Evolutionary conservation across 2,888 invertebrate genomes (phyloP), one percentile per base, ranked within the genome.

Genomic region (Phaonia tiefii): DNA sequence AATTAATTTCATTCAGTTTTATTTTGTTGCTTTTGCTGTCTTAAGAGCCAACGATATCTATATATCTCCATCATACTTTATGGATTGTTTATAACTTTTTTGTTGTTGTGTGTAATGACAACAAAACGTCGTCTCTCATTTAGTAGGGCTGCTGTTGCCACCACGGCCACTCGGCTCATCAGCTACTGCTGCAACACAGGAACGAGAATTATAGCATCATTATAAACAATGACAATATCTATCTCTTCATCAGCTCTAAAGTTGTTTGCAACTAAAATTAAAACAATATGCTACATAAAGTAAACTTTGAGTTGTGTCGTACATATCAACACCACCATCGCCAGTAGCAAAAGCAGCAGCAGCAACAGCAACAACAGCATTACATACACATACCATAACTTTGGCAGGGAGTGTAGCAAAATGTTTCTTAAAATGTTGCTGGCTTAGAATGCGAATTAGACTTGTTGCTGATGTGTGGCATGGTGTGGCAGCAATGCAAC

Each of bases 171-270:
- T 46, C 25, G 49, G 63, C 56, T n/a, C 25, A 22, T 46, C 49
- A 49, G 65, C 56, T 54, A 58, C 49, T 66, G 71, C 63, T 75
- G 46, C 63, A 63, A 13, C 17, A 17, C 42, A 22, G 42, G 22
- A 63, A 63, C 56, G 56, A 56, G 78, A 81, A 71, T 78, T 78
- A 72, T 63, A 75, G 54, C 73, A 71, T 78, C 78, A 75, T 78
- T 75, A 75, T 72, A 78, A 78, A 78, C 78, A 78, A 56, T 75
- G 78, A 75, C 65, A 78, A 78, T 78, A 81, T 81, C 78, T 78
- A 81, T 81, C 78, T 78, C 80, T 78, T 81, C 60, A 80, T 80
- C 80, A 77, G 77, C 60, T 66, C 39, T 11, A 54, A 20, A 42
- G 15, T 39, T 49, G 51, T 51, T 46, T 56, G 39, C 69, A 54